Evolutionary conservation across 1,140 invertebrate genomes (phyloP), one percentile per base, ranked within the genome.

Genomic region (Nasonia giraulti): DNA sequence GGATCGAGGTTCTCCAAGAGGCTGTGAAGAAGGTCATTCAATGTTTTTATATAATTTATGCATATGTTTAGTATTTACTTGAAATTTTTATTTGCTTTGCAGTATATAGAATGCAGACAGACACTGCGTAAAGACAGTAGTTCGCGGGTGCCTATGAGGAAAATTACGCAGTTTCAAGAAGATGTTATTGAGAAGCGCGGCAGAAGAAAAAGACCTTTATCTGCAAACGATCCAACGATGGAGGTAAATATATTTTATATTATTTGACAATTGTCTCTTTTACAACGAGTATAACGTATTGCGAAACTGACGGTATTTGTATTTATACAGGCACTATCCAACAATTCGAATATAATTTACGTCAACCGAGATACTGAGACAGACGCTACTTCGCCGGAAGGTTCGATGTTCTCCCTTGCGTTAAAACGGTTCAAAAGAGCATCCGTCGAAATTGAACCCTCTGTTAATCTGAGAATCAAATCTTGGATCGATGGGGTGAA

Each of bases 91-190:
- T 44, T 31, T 44, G 76, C 80, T 85, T 77, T 73, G 47, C 76
- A 93, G 89, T 94, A 94, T 85, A 90, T 93, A 2, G 93, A 94
- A 85, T 94, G 94, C 83, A 91, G 94, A 75, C 94, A 94, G 87
- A 95, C 95, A 31, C 90, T 95, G 55, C 90, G 94, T 55, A 95
- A 95, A 88, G 94, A 95, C 79, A 95, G 94, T 62, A 95, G 95
- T 83, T 93, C 94, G 8, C 91, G 95, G 75, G 92, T 93, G 74
- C 94, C 95, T 69, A 92, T 95, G 17, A 90, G 93, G 62, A 93
- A 94, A 86, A 89, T 94, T 50, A 93, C 92, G 82, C 86, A 92
- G 79, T 93, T 94, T 86, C 86, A 89, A 37, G 91, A 89, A 2
- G 89, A 92, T 17, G 87, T 82, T 85, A 88, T 87, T 86, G 78